Conservation (phyloP, 2,797 vertebrate genomes). For the Columba guinea region DNA sequence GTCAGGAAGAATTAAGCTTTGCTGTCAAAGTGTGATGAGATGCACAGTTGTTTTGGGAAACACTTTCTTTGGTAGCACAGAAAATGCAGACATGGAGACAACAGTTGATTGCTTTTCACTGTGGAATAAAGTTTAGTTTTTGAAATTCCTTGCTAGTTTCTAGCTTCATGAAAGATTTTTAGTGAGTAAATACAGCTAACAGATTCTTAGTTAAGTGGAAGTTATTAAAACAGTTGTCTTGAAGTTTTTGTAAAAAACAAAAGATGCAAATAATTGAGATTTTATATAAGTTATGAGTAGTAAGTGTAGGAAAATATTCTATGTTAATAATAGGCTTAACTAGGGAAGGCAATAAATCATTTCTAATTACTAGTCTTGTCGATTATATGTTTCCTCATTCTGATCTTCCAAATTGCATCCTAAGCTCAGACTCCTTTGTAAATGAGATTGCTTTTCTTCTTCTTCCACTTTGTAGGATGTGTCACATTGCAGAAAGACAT, state of each 20-base stretch:
- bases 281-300: constrained; percentile 6
- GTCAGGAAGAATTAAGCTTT: constrained; percentile 14
- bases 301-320: constrained; percentile 40
- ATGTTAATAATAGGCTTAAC: constrained; percentile 38
- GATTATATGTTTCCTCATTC: constrained; percentile 34
- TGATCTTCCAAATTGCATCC: constrained; percentile 36
- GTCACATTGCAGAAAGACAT: neutral
- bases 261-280: neutral
- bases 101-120: constrained; percentile 39
- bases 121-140: constrained; percentile 21
- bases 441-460: constrained; percentile 21
- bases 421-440: constrained; percentile 21
- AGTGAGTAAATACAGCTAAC: neutral
- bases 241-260: neutral
- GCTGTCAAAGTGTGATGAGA: neutral
- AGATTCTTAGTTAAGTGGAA: neutral
- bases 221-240: constrained; percentile 35
- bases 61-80: neutral
- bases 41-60: constrained; percentile 7
- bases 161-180: neutral
- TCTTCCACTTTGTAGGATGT: neutral
- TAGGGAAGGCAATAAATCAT: constrained; percentile 56
- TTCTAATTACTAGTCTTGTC: constrained; percentile 48
- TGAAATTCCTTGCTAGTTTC: neutral
- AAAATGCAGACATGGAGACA: constrained; percentile 25